phyloP scores from a whole-genome alignment of 2,888 invertebrate species.

The Scrobipalpa atriplicella region DNA sequence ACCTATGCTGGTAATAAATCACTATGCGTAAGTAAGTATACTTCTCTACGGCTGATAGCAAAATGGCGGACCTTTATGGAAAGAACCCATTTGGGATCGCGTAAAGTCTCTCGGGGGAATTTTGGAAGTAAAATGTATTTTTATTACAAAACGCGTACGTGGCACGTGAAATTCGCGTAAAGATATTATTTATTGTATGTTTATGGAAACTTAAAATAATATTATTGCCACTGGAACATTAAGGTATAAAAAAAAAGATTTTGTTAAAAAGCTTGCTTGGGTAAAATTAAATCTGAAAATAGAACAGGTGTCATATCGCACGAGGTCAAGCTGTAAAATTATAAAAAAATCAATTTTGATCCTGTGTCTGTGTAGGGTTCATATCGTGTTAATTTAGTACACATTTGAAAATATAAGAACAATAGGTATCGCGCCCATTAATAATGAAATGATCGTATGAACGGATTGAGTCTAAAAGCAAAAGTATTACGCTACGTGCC shows the following conservation, averaged over 20 bases:
- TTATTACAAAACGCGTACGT: not conserved
- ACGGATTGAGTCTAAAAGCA: conserved; percentile 9
- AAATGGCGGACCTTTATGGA: conserved; percentile 50
- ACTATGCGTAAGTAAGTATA: conserved; percentile 35
- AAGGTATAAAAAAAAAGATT: no score
- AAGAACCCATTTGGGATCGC: conserved; percentile 39
- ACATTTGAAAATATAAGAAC: not conserved
- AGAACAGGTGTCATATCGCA: no score
- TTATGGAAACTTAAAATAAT: not conserved
- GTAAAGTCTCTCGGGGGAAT: conserved; percentile 12
- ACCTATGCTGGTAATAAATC: conserved; percentile 58
- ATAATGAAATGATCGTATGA: not conserved
- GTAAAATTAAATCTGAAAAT: no score
- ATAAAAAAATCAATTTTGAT: no score
- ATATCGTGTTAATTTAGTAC: no score
- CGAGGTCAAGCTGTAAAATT: no score
- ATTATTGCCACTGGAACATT: not conserved
- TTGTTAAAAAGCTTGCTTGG: no score
- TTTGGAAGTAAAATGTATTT: conserved; percentile 7
- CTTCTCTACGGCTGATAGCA: conserved; percentile 37
- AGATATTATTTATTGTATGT: not conserved
- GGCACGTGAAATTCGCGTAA: not conserved
- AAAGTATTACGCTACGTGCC: conserved; percentile 1
- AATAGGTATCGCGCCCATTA: not conserved
- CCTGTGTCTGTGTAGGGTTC: no score